phyloP scores from a whole-genome alignment of 1,140 invertebrate species.

The Drosophila navojoa region DNA sequence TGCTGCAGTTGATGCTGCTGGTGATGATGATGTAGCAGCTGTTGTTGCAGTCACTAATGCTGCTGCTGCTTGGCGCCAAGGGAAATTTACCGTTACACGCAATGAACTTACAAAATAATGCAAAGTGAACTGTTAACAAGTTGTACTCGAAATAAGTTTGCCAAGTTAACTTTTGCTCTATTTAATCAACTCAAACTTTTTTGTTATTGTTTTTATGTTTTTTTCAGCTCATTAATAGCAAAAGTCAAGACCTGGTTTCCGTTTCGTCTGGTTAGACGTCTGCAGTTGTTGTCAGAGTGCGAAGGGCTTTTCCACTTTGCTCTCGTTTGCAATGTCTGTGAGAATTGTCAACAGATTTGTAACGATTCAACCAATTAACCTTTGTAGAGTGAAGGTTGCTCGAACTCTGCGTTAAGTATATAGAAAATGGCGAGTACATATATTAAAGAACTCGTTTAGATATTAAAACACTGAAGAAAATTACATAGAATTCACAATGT shows the following conservation, averaged over 20 bases:
- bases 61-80: conserved; percentile 16
- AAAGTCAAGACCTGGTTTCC: conserved; percentile 31
- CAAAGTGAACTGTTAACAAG: conserved; percentile 76
- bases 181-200: conserved; percentile 39
- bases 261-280: conserved; percentile 12
- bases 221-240: conserved; percentile 12
- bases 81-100: conserved; percentile 61
- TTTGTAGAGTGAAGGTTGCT: too few relatives aligned
- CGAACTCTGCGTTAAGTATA: neutral
- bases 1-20: conserved; percentile 11
- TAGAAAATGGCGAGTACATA: too few relatives aligned
- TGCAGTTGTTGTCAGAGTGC: neutral
- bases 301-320: too few relatives aligned
- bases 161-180: conserved; percentile 22
- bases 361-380: neutral
- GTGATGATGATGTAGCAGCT: conserved; percentile 13
- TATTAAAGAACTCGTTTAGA: too few relatives aligned
- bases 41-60: conserved; percentile 22
- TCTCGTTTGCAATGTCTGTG: neutral
- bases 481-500: too few relatives aligned
- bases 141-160: conserved; percentile 39
- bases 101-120: conserved; percentile 70
- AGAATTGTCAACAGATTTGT: neutral
- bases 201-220: neutral
- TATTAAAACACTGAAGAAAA: too few relatives aligned